These are phyloP conservation scores for Drosophila arizonae DNA, from an alignment of 1,140 invertebrate genomes.

Conservation along the genomic window DNA sequence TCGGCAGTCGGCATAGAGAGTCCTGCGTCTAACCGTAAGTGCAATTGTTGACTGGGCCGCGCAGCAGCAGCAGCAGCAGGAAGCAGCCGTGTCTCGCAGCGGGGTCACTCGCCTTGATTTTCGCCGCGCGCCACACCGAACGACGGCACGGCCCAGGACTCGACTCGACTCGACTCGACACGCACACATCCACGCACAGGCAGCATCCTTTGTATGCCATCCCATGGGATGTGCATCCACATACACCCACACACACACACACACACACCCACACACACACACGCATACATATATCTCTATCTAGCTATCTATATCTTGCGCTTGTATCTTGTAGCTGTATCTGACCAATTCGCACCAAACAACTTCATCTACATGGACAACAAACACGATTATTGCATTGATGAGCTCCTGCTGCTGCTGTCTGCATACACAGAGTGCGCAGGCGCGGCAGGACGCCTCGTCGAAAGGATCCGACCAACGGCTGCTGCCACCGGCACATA, in stretches of 20 bases:
- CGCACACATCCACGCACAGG: slow-evolving; percentile 35
- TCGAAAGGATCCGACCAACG: slow-evolving; percentile 24
- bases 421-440: slow-evolving; percentile 67
- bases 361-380: slow-evolving; percentile 65
- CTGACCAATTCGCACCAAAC: slow-evolving; percentile 67
- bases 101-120: slow-evolving; percentile 72
- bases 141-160: slow-evolving; percentile 27
- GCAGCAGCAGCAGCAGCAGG: slow-evolving; percentile 46
- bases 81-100: slow-evolving; percentile 71
- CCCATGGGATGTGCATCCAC: slow-evolving; percentile 41
- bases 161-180: slow-evolving; percentile 13
- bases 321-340: slow-evolving; percentile 9
- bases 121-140: slow-evolving; percentile 61
- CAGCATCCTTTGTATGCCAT: slow-evolving; percentile 55
- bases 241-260: too few species aligned
- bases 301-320: neutral
- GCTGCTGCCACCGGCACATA: slow-evolving; percentile 21
- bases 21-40: slow-evolving; percentile 62
- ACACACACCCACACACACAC: too few species aligned
- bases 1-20: slow-evolving; percentile 18
- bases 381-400: slow-evolving; percentile 78
- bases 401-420: slow-evolving; percentile 82
- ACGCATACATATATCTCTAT: slow-evolving; percentile 5
- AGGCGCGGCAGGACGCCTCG: slow-evolving; percentile 53
- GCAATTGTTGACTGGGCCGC: slow-evolving; percentile 35